These are phyloP conservation scores for Nothocercus nigrocapillus DNA, from an alignment of 2,113 vertebrate species.

Conservation along the genomic window DNA sequence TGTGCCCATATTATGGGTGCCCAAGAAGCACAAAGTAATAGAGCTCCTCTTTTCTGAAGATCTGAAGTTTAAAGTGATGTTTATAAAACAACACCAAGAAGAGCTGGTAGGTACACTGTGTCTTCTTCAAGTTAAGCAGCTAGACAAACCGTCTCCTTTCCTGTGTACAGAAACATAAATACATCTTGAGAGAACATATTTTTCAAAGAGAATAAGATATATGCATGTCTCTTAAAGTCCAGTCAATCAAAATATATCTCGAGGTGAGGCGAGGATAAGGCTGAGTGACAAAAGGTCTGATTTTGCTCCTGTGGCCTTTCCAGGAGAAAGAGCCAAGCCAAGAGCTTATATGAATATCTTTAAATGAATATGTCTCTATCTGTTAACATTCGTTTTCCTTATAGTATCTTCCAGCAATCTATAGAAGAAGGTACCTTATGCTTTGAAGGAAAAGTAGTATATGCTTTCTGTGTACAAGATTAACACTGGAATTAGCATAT, in stretches of 20 bases:
- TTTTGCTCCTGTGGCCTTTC: not conserved
- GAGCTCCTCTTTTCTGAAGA: not conserved
- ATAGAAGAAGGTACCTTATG: not conserved
- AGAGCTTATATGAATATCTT: not conserved
- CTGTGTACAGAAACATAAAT: not conserved
- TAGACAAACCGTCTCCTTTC: not conserved
- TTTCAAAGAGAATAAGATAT: not conserved
- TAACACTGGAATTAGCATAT: not conserved
- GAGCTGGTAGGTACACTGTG: not conserved
- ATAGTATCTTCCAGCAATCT: not conserved
- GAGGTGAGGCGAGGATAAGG: not conserved
- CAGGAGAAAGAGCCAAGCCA: not conserved
- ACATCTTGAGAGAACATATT: not conserved
- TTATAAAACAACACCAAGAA: not conserved
- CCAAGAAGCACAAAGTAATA: fast-evolving
- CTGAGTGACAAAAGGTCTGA: not conserved
- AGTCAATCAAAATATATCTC: not conserved
- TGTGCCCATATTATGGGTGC: not conserved
- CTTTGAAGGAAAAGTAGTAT: slow-evolving; percentile 10
- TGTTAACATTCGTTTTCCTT: not conserved
- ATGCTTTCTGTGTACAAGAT: not conserved
- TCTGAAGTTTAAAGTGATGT: not conserved
- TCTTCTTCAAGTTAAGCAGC: not conserved
- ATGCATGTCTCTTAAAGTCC: not conserved
- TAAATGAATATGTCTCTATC: not conserved